These are phyloP conservation scores for Solen grandis DNA, from an alignment of 1,140 invertebrate species.

Conservation along the genomic window DNA sequence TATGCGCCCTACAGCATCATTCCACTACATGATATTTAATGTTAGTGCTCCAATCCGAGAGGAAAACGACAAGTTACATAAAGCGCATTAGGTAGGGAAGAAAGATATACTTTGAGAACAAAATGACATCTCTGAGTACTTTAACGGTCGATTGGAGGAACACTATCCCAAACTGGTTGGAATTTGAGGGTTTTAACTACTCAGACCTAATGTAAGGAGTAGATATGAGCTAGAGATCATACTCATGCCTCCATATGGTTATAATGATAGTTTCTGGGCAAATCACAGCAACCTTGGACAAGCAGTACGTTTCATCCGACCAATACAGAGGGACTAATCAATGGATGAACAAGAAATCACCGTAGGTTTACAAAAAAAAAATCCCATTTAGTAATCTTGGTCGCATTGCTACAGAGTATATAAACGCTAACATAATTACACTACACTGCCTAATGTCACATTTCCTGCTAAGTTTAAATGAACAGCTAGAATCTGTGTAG, in stretches of 20 bases:
- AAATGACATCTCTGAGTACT: background rate
- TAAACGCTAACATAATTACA: background rate
- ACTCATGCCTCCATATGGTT: constrained; percentile 6
- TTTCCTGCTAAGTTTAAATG: too few relatives aligned
- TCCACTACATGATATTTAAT: too few relatives aligned
- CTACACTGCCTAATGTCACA: too few relatives aligned
- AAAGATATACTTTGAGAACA: constrained; percentile 7
- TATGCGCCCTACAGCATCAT: too few relatives aligned
- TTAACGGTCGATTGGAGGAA: constrained; percentile 8
- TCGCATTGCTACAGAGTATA: background rate
- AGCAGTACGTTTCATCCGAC: constrained; percentile 30
- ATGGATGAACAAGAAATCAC: constrained; percentile 8
- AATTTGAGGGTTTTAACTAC: constrained; percentile 20
- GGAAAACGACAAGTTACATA: background rate
- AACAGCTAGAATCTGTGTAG: too few relatives aligned
- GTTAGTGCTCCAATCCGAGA: background rate
- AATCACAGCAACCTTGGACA: constrained; percentile 31
- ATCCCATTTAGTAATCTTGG: background rate
- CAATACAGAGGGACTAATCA: constrained; percentile 4
- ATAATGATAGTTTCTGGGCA: background rate
- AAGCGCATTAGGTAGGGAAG: background rate
- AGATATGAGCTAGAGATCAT: constrained; percentile 7
- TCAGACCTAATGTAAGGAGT: background rate
- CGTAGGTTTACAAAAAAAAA: background rate
- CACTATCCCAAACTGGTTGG: constrained; percentile 5